Evolutionary conservation across 2,113 vertebrate genomes (phyloP), one percentile per base, ranked within the genome.

Genomic region (Grallaria varia): DNA sequence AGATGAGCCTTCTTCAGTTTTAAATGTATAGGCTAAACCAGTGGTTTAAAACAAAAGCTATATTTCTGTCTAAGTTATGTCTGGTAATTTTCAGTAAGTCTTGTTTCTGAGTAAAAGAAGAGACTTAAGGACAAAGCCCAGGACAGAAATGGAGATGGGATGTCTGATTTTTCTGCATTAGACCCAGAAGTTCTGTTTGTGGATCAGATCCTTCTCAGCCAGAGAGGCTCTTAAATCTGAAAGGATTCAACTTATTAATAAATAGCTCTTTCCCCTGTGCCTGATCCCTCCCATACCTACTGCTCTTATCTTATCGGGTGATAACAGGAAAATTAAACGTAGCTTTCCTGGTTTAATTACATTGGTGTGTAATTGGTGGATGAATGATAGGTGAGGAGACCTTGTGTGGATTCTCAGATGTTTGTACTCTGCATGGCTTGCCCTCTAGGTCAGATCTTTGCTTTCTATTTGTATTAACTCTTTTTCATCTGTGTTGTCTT

Each of bases 271-370:
- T 90, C 86, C 86, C 42, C 35, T 87, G 91, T 87, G 93, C 91
- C 84, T 84, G 94, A 78, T 96, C 60, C 52, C 53, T 95, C 86
- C 86, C 86, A 52, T 92, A 95, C 0, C 1, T 95, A 72, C 86
- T 87, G 93, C 80, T 95, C 89, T 96, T 97, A 95, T 95, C 96
- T 95, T 25, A 53, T 90, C 52, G 1, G 91, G 93, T 67, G 60
- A 95, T 95, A 78, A 95, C 79, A 94, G 84, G 84, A 94, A 96
- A 96, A 97, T 96, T 96, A 96, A 96, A 89, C 33, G 39, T 90
- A 88, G 75, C 79, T 90, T 93, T 90, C 83, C 82, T 93, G 87
- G 94, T 95, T 95, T 96, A 96, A 96, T 96, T 94, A 94, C 88
- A 75, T 12, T 92, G 83, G 60, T 60, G 90, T 52, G 52, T 93